Evolutionary conservation across 1,140 invertebrate genomes (phyloP).

Genomic region (Calosoma granatense): DNA sequence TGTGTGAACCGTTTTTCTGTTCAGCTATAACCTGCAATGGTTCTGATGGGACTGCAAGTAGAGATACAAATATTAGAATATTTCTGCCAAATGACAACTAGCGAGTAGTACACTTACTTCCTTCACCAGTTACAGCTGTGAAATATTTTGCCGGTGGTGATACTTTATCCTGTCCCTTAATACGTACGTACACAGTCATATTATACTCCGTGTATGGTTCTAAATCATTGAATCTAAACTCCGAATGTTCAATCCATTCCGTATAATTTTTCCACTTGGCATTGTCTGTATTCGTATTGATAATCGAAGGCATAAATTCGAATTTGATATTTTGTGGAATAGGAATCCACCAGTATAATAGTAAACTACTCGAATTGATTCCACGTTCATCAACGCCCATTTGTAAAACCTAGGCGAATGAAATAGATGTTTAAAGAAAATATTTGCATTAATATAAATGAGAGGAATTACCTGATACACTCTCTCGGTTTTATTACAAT

Average conservation of each 20-base stretch:
- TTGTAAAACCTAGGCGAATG: too few species aligned
- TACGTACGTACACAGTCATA: conserved; percentile 60
- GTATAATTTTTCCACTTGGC: conserved; percentile 45
- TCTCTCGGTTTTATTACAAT: conserved; percentile 42
- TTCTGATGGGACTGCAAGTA: conserved; percentile 44
- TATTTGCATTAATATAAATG: too few species aligned
- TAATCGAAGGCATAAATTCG: conserved; percentile 52
- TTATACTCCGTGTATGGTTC: conserved; percentile 64
- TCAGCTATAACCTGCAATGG: conserved; percentile 52
- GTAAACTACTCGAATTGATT: conserved; percentile 39
- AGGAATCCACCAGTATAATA: conserved; percentile 46
- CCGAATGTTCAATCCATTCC: conserved; percentile 41
- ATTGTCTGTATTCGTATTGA: conserved; percentile 25
- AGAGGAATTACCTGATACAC: conserved; percentile 48
- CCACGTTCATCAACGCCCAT: conserved; percentile 42
- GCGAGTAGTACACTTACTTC: conserved; percentile 18
- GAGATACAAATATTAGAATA: conserved; percentile 12
- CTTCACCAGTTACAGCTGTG: conserved; percentile 49
- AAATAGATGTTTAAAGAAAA: conserved; percentile 9
- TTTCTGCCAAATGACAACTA: background rate
- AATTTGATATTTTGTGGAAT: conserved; percentile 34
- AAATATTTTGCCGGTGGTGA: conserved; percentile 52
- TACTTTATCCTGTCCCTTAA: conserved; percentile 37
- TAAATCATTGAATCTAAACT: conserved; percentile 51
- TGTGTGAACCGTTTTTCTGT: conserved; percentile 50